phyloP scores from a whole-genome alignment of 2,113 vertebrate species.

The Cariama cristata region DNA sequence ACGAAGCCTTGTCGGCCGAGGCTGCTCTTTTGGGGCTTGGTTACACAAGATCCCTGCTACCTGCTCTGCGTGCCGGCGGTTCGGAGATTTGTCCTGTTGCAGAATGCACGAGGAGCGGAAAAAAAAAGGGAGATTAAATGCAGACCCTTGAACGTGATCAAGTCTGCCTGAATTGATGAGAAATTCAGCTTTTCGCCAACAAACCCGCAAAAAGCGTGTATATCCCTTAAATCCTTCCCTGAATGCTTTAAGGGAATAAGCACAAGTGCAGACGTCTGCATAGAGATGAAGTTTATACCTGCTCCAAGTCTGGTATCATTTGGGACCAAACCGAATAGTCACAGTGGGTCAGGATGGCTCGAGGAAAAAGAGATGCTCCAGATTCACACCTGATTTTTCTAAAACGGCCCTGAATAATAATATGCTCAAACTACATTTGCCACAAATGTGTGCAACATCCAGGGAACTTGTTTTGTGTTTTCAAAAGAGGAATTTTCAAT shows the following conservation, averaged over 20 bases:
- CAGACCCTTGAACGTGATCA: accelerated
- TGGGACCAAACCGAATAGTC: background rate
- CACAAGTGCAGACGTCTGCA: background rate
- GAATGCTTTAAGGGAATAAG: background rate
- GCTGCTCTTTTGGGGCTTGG: constrained; percentile 9
- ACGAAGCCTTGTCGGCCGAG: background rate
- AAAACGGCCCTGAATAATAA: background rate
- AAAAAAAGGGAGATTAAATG: background rate
- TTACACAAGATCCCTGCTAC: background rate
- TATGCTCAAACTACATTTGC: accelerated
- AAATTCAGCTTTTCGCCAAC: background rate
- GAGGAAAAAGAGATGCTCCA: background rate
- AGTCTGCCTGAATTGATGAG: background rate
- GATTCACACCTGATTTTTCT: background rate
- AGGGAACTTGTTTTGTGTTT: background rate
- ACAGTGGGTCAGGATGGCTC: background rate
- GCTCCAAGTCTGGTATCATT: background rate
- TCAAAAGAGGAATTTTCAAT: background rate
- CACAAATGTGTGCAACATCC: background rate
- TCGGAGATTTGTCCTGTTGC: background rate
- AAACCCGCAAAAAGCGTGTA: accelerated
- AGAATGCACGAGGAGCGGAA: accelerated
- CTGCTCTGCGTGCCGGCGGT: accelerated
- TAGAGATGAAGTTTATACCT: background rate
- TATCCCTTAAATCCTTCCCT: background rate